Conservation (phyloP, 2,797 vertebrate genomes). For the Bovichtus variegatus region DNA sequence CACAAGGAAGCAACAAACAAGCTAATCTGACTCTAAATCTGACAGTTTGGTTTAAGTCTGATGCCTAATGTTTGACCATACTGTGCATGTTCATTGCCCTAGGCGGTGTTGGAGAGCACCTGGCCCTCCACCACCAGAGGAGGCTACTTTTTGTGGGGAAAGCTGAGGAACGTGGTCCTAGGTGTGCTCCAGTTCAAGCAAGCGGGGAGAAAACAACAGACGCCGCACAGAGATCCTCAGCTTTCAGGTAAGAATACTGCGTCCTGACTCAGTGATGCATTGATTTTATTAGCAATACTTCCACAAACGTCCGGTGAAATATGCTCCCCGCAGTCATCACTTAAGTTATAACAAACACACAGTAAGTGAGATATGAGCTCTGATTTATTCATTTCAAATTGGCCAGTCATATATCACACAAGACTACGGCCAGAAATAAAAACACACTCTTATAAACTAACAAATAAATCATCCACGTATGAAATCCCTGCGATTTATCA, state of each 20-base stretch:
- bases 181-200: conserved; percentile 95
- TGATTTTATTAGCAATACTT: background rate
- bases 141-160: conserved; percentile 97
- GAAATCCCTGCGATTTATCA: background rate
- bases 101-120: conserved; percentile 98
- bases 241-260: conserved; percentile 86
- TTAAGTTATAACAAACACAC: background rate
- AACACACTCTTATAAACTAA: background rate
- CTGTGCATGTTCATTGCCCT: conserved; percentile 40
- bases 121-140: conserved; percentile 98
- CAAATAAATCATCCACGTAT: background rate
- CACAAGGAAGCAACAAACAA: conserved; percentile 11
- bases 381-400: background rate
- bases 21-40: background rate
- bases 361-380: background rate
- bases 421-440: background rate
- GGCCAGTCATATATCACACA: background rate
- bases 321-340: background rate
- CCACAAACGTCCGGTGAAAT: background rate
- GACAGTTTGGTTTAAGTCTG: background rate
- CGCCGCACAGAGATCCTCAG: conserved; percentile 84
- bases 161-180: conserved; percentile 94
- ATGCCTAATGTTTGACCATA: background rate
- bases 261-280: background rate
- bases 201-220: conserved; percentile 88